Base-by-base conservation (phyloP, 2,888 invertebrate genomes). In the Xestia sexstrigata region DNA sequence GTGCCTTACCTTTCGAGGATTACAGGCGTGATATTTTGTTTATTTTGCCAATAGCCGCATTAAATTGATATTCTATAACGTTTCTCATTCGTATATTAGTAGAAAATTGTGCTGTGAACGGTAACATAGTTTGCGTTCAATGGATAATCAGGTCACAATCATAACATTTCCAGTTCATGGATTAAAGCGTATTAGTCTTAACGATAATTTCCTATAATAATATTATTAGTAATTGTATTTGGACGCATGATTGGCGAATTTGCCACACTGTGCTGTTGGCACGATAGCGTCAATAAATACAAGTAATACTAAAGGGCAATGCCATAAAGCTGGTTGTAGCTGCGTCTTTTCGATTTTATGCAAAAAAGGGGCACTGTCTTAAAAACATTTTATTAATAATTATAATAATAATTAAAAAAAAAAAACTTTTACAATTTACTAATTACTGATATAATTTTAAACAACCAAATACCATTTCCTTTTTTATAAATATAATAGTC, bases 81-180 rank as follows among this genome's bases (percentile, higher is more conserved):
- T 58, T 78, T 42, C 47, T 67, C 7, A 26, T 26, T 60, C 23
- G 35, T 39, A 20, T 63, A 20, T 63, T 7, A 26, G 17, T 23
- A 55, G 45, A 30, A 65, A 65, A 65, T 52, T 55, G 35, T 68
- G 17, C 60, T n/a, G 30, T 67, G 15, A 70, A 62, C 47, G 42
- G 65, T 42, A 20, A 62, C 23, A 63, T 62, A 45, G 67, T 71
- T 78, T 30, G 67, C 42, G 45, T 71, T 83, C 67, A 83, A 70
- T 71, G n/a, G 60, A 9, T 70, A 82, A 82, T 80, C 66, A 80
- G 78, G 62, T 63, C 71, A 78, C 39, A 49, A 35, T 58, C 55
- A 45, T 49, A 70, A 83, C 49, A 39, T 63, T 70, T 70, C 52
- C 67, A 83, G 70, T 78, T 71, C 62, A 71, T 45, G 20, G 42